phyloP scores from a whole-genome alignment of 1,140 invertebrate genomes.

The Leptinotarsa lineolata region DNA sequence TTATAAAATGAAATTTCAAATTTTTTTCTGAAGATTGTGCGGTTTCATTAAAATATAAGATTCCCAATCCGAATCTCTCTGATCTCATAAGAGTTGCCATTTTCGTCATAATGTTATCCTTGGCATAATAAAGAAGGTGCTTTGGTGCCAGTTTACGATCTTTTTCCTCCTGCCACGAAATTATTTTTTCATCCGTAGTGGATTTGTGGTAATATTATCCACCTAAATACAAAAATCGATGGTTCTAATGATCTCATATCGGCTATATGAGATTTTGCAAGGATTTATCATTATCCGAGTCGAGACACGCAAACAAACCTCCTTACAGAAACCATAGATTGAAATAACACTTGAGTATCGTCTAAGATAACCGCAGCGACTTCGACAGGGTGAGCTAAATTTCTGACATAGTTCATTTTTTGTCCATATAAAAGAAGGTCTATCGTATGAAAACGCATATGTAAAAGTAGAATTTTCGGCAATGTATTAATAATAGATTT shows the following conservation, averaged over 20 bases:
- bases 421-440: no score
- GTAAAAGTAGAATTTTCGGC: no score
- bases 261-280: neutral
- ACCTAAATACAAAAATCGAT: conserved; percentile 14
- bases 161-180: neutral
- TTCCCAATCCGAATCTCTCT: no score
- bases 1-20: no score
- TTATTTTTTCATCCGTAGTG: neutral
- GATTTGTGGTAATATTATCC: conserved; percentile 12
- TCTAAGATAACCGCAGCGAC: no score
- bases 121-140: neutral
- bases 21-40: no score
- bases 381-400: no score
- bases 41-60: no score
- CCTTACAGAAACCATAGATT: conserved; percentile 5
- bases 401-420: no score
- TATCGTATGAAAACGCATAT: no score
- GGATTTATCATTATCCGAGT: neutral
- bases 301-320: neutral
- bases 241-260: neutral
- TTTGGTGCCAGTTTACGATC: neutral
- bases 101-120: neutral
- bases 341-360: no score
- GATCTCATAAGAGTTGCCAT: neutral
- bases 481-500: no score